Base-by-base conservation (phyloP, 2,888 invertebrate genomes). In the Harpalus rubripes region DNA sequence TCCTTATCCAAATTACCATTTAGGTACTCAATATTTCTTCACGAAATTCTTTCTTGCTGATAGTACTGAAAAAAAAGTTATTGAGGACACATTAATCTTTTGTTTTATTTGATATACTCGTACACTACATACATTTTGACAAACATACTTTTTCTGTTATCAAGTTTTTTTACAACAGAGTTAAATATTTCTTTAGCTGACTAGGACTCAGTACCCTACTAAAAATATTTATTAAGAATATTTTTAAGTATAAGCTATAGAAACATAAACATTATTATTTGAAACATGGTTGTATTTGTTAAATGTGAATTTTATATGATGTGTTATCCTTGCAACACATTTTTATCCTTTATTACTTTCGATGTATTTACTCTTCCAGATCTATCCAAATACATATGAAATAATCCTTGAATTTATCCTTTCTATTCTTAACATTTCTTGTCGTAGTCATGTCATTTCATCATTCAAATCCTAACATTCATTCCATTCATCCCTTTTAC, bases 1-100 rank as follows among this genome's bases (percentile, higher is more conserved):
- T 52, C 12, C 44, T 52, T 52, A 52, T 52, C 44, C 44, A 52
- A 52, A 52, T 59, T 59, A n/a, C n/a, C 59, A 59, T 7, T 15
- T 59, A 2, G 12, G 10, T 12, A 52, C 12, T 52, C 8, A 12
- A 52, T 10, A 52, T 52, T 32, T 32, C 32, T 32, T 32, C 32
- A 32, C 32, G 32, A 32, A 32, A 32, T 32, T 32, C 3, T 32
- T 32, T 32, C 32, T 32, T 32, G 32, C 32, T 32, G 32, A 32
- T 32, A 32, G 5, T 32, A 32, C 2, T 32, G 5, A 1, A 32
- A 32, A 32, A 32, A 32, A 32, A 5, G 32, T 32, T 32, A 32
- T 32, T 32, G 32, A 4, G 32, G 32, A 32, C 32, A 32, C 32
- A 32, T 32, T 32, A 32, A 32, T 5, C 32, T 32, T 32, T 5